Evolutionary conservation across 2,888 invertebrate genomes (phyloP), one percentile per base, ranked within the genome.

Genomic region (Hyposoter didymator): DNA sequence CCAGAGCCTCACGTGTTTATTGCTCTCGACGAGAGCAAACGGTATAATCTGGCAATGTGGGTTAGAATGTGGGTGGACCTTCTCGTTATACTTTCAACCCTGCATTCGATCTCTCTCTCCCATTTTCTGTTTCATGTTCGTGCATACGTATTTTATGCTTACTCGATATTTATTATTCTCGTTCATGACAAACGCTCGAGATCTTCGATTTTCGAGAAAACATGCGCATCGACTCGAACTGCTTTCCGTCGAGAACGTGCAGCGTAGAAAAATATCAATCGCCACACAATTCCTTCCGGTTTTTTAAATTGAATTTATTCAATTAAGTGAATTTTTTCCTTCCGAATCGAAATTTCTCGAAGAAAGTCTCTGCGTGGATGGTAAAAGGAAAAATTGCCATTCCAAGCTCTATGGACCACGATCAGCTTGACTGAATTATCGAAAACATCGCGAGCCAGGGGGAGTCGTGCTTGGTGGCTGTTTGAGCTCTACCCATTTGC

Each of bases 21-120:
- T 66, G 76, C 81, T 69, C 35, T 75, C 59, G 55, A 59, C 62
- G 47, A 70, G 86, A 75, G 67, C 84, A 87, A 90, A 91, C 89
- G 89, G 89, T 89, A 90, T 84, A 83, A 84, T 86, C 82, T 79
- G 78, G 79, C 84, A 89, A 91, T 91, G 88, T 91, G 89, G 90
- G 90, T 90, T 91, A 91, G 90, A 91, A 90, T 91, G 92, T 90
- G 91, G 91, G 92, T 90, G 92, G 90, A 91, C 88, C 88, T 86
- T 78, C 79, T 86, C 87, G 88, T 87, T 88, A 82, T 84, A 86
- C 87, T 86, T 84, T 59, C 49, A 74, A 59, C 49, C 75, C 43
- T 64, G 73, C 62, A 82, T 82, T 45, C 62, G 62, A 78, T 75
- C 85, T 70, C 49, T 43, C 22, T 35, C 32, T 62, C 47, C 10